Conservation (phyloP, 1,140 invertebrate species). For the Drosophila quadrilineata region DNA sequence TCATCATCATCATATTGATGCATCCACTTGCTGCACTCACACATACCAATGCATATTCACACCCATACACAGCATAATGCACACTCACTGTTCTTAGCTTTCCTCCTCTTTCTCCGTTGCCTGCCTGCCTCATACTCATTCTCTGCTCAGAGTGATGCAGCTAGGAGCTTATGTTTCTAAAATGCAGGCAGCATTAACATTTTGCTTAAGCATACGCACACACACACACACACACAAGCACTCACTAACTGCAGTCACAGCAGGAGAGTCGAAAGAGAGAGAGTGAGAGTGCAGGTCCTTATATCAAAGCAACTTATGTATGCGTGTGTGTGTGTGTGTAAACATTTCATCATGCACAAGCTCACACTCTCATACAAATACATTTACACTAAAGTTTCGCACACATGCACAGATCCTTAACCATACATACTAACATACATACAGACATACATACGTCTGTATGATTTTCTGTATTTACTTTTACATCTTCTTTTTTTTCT, state of each 20-base stretch:
- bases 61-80: too few relatives aligned
- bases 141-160: constrained; percentile 5
- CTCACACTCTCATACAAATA: constrained; percentile 5
- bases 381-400: neutral
- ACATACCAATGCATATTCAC: too few relatives aligned
- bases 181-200: constrained; percentile 17
- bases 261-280: too few relatives aligned
- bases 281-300: constrained; percentile 16
- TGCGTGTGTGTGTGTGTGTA: constrained; percentile 15
- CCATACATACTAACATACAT: neutral
- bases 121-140: constrained; percentile 23
- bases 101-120: neutral
- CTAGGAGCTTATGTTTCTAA: neutral
- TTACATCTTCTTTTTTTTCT: neutral
- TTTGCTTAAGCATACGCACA: constrained; percentile 5
- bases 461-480: neutral
- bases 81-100: too few relatives aligned
- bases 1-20: too few relatives aligned
- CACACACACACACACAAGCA: neutral
- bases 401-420: neutral
- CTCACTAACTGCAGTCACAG: neutral
- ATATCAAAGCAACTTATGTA: constrained; percentile 20
- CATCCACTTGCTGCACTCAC: too few relatives aligned
- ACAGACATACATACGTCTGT: neutral
- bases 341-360: constrained; percentile 32